Evolutionary conservation across 1,140 invertebrate species (phyloP), one percentile per base, ranked within the genome.

Genomic region (Hylaeus volcanicus): DNA sequence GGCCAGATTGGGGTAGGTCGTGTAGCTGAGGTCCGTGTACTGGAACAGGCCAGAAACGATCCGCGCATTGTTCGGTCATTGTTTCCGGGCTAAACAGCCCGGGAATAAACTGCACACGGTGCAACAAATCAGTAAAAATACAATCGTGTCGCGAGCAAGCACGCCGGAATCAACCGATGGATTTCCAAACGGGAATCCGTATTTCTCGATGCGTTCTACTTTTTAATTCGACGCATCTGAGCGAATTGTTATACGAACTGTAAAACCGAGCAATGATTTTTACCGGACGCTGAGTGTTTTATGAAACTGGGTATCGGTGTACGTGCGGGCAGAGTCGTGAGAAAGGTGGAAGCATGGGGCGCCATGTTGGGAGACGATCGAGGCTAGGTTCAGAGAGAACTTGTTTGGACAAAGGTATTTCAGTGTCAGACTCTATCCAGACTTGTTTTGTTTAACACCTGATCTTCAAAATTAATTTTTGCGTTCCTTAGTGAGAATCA

Each of bases 11-110:
- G 98, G 97, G 92, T 99, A 99, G 3, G 97, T 97, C 1, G 98
- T 98, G 88, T 96, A 94, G 73, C 96, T 95, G 76, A 99, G 95
- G 84, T 98, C 97, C 61, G 97, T 95, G 92, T 99, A 99, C 99
- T 99, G 94, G 3, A 81, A 83, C 37, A 12, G 14, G 70, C 8
- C 0, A 39, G 37, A 11, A 48, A 70, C 9, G 3, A 3, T 45
- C 15, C 3, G 3, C 6, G 5, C 26, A 41, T 72, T 45, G 43
- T 58, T 11, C 5, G n/a, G 15, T 37, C 15, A 63, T 39, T 14
- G 12, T 12, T 12, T 14, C 11, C 37, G n/a, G n/a, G 41, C 6
- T 9, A 26, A 14, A 8, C 56, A 58, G 43, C 37, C 15, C 3
- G n/a, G 9, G 8, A 56, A 82, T 55, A 61, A 65, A 71, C 0